Percentiles rank a stretch among this genome's conserved stretches.
phyloP scores from a whole-genome alignment of 1,140 invertebrate genomes.

The Thaumetopoea pityocampa region DNA sequence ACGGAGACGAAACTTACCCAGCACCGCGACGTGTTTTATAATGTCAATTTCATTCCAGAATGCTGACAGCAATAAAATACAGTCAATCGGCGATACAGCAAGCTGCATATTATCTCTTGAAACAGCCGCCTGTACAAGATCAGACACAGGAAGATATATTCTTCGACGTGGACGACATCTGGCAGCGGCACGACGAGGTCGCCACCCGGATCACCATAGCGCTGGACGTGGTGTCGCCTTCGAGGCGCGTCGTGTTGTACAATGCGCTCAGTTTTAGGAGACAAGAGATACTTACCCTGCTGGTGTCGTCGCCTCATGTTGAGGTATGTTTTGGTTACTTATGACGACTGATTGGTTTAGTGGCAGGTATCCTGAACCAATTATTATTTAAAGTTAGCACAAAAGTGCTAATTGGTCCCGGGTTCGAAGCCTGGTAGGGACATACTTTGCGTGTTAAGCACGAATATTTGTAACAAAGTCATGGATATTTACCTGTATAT shows the following conservation, averaged over 20 bases:
- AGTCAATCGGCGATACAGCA: conserved; percentile 85
- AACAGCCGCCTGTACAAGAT: conserved; percentile 63
- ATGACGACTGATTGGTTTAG: too few relatives aligned
- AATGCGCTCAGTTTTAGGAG: conserved; percentile 74
- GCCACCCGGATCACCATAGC: conserved; percentile 62
- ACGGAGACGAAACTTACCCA: too few relatives aligned
- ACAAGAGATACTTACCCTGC: conserved; percentile 74
- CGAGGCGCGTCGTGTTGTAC: conserved; percentile 73
- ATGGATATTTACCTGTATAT: too few relatives aligned
- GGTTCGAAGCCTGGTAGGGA: too few relatives aligned
- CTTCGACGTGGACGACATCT: conserved; percentile 72
- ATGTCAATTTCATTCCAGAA: conserved; percentile 40
- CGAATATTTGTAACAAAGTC: too few relatives aligned
- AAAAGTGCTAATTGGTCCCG: too few relatives aligned
- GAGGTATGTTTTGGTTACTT: too few relatives aligned
- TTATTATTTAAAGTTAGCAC: too few relatives aligned
- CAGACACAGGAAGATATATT: conserved; percentile 60
- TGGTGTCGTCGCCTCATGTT: conserved; percentile 76
- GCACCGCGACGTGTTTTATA: neutral
- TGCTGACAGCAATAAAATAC: conserved; percentile 80
- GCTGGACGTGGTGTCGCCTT: conserved; percentile 69
- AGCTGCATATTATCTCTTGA: conserved; percentile 79
- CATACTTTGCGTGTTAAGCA: too few relatives aligned
- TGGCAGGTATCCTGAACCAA: too few relatives aligned
- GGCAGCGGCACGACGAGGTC: conserved; percentile 61